phyloP scores from a whole-genome alignment of 2,113 vertebrate species.

The Saccopteryx leptura region DNA sequence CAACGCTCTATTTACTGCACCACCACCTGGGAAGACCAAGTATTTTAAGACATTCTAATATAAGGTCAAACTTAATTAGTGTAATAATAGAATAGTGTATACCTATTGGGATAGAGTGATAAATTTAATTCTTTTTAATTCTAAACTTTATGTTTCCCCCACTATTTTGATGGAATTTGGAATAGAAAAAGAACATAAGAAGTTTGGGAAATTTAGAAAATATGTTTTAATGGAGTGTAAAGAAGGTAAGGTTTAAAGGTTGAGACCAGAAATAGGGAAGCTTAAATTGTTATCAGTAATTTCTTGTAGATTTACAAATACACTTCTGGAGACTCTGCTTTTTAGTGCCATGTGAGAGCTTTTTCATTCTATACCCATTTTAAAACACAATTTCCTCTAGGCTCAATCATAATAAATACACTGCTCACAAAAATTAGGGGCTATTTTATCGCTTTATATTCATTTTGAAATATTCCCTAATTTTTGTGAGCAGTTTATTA shows the following conservation, averaged over 20 bases:
- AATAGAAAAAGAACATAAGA: not conserved
- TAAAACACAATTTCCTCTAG: not conserved
- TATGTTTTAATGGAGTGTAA: not conserved
- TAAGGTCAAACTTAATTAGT: not conserved
- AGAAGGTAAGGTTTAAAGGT: not conserved
- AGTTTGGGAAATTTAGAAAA: not conserved
- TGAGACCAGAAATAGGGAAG: not conserved
- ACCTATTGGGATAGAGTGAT: not conserved
- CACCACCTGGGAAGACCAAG: not conserved
- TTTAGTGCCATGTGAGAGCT: not conserved
- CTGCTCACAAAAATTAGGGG: no score
- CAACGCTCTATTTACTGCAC: no score
- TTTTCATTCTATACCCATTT: slow-evolving; percentile 5
- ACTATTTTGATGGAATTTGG: not conserved
- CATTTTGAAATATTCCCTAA: no score
- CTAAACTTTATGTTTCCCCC: not conserved
- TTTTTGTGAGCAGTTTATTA: not conserved
- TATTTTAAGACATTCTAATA: not conserved
- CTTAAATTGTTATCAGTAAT: slow-evolving; percentile 20
- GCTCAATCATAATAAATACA: not conserved
- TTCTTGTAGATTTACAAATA: not conserved
- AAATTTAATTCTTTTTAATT: slow-evolving; percentile 15
- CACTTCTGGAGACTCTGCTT: not conserved
- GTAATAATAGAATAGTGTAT: not conserved
- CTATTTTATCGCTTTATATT: no score